Conservation (phyloP, 2,113 vertebrate species). For the Fregetta grallaria region DNA sequence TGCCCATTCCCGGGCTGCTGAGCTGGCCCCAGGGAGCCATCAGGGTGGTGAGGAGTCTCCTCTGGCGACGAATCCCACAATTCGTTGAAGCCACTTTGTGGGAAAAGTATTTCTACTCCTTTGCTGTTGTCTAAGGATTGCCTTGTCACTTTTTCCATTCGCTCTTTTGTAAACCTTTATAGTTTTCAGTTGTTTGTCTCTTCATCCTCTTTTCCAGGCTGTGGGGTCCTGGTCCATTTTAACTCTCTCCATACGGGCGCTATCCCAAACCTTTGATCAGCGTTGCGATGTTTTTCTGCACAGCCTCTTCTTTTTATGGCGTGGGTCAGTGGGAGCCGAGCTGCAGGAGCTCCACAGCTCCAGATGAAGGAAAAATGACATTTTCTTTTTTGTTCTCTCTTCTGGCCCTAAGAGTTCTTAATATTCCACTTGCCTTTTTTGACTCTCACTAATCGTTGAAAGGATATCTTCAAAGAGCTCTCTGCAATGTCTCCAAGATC, state of each 20-base stretch:
- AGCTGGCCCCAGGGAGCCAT: background rate
- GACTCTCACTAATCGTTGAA: background rate
- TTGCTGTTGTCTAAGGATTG: fast-evolving
- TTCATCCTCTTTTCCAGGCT: background rate
- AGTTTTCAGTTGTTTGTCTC: background rate
- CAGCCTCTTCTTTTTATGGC: fast-evolving
- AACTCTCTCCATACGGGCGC: background rate
- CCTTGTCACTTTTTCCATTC: fast-evolving
- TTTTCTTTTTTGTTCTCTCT: background rate
- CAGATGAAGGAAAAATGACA: background rate
- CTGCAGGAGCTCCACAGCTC: background rate
- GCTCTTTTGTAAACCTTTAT: background rate
- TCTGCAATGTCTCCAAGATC: background rate
- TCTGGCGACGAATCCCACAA: background rate
- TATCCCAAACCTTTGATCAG: background rate
- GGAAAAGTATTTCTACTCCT: background rate
- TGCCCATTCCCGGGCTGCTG: background rate
- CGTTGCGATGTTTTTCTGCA: fast-evolving
- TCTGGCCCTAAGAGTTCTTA: background rate
- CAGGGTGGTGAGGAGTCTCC: background rate
- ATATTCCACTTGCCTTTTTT: constrained; percentile 33
- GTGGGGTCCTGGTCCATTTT: background rate
- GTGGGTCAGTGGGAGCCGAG: fast-evolving
- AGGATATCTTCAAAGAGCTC: constrained; percentile 35
- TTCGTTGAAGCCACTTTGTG: background rate